Conservation (phyloP, 2,113 vertebrate genomes). For the Plotosus lineatus region DNA sequence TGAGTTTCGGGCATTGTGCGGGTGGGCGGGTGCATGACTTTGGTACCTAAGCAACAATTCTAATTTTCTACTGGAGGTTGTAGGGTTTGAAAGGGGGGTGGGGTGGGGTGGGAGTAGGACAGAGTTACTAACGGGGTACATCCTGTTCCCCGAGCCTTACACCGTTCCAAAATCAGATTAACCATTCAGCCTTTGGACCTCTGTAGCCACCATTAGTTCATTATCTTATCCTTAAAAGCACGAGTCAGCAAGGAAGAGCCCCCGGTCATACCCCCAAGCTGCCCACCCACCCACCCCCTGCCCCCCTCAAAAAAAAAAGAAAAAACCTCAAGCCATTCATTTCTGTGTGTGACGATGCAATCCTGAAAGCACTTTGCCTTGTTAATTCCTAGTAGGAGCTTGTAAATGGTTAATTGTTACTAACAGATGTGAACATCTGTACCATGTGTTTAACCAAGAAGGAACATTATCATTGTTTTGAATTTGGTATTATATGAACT, state of each 20-base stretch:
- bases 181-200: slow-evolving; percentile 52
- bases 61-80: slow-evolving; percentile 47
- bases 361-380: slow-evolving; percentile 84
- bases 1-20: slow-evolving; percentile 53
- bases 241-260: slow-evolving; percentile 15
- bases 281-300: too few relatives aligned
- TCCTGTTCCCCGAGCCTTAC: slow-evolving; percentile 63
- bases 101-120: background rate
- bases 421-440: slow-evolving; percentile 70
- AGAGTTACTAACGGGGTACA: slow-evolving; percentile 52
- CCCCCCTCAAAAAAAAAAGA: background rate
- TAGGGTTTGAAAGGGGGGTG: slow-evolving; percentile 47
- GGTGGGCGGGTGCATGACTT: slow-evolving; percentile 54
- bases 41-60: slow-evolving; percentile 59
- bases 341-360: slow-evolving; percentile 75
- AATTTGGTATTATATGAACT: slow-evolving; percentile 74
- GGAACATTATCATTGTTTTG: slow-evolving; percentile 71
- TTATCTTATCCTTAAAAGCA: slow-evolving; percentile 19
- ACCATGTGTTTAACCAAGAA: slow-evolving; percentile 67
- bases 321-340: slow-evolving; percentile 77
- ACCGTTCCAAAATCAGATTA: slow-evolving; percentile 67
- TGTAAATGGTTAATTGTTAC: slow-evolving; percentile 81
- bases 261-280: slow-evolving; percentile 15
- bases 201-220: slow-evolving; percentile 52
- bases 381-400: slow-evolving; percentile 79